Conservation (phyloP, 1,140 invertebrate genomes). For the Augochlora pura region DNA sequence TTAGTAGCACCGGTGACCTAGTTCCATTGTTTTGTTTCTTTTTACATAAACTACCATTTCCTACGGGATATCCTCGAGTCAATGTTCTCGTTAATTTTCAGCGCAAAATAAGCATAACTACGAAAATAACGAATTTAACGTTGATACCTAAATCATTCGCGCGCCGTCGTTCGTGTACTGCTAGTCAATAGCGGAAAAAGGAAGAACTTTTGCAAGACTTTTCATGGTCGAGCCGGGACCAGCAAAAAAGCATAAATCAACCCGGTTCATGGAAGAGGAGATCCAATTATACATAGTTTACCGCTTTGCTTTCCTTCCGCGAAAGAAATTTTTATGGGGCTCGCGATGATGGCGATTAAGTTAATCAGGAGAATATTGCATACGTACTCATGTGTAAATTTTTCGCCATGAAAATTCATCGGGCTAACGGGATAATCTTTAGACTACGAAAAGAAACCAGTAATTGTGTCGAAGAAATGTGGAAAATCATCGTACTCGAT, state of each 20-base stretch:
- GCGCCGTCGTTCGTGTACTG: not conserved
- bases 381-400: not conserved
- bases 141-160: not conserved
- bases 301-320: slow-evolving; percentile 1
- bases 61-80: too few relatives aligned
- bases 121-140: not conserved
- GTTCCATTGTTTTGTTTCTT: too few relatives aligned
- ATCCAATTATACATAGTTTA: slow-evolving; percentile 20
- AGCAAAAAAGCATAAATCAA: slow-evolving; percentile 16
- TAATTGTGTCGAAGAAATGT: not conserved
- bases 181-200: not conserved
- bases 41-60: too few relatives aligned
- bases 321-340: slow-evolving; percentile 24
- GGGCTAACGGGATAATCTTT: not conserved
- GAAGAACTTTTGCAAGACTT: not conserved
- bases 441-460: not conserved
- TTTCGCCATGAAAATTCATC: not conserved
- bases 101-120: too few relatives aligned
- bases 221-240: not conserved
- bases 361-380: slow-evolving; percentile 12
- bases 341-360: not conserved
- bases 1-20: too few relatives aligned
- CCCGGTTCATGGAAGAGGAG: slow-evolving; percentile 28
- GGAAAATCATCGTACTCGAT: too few relatives aligned
- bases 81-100: too few relatives aligned